phyloP scores from a whole-genome alignment of 2,113 vertebrate species.

The Apistogramma diplotaenia region DNA sequence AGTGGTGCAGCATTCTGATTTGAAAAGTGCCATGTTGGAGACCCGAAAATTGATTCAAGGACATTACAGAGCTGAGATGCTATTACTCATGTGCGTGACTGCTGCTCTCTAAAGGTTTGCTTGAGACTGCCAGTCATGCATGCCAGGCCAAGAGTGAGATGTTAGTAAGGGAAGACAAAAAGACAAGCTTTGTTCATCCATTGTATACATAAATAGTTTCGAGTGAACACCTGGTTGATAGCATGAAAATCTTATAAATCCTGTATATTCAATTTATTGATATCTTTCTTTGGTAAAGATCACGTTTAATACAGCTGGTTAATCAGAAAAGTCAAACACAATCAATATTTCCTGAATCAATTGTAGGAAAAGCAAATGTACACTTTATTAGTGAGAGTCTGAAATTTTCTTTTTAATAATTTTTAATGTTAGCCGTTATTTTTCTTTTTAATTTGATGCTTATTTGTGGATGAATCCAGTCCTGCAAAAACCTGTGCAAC shows the following conservation, averaged over 20 bases:
- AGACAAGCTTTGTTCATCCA: slow-evolving; percentile 2
- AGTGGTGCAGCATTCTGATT: background rate
- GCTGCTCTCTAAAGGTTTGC: slow-evolving; percentile 23
- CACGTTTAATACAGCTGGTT: background rate
- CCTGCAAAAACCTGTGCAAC: background rate
- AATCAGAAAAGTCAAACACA: background rate
- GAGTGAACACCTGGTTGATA: background rate
- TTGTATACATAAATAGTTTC: background rate
- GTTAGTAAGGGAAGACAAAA: slow-evolving; percentile 19
- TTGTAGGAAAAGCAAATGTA: background rate
- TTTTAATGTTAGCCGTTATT: background rate
- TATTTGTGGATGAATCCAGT: background rate
- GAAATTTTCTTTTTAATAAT: too few species aligned
- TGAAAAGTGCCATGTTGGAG: slow-evolving; percentile 31
- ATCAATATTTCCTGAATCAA: background rate
- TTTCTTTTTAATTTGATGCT: background rate
- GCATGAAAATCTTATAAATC: background rate
- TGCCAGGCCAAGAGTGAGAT: slow-evolving; percentile 12
- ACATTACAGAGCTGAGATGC: background rate
- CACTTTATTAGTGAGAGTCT: background rate
- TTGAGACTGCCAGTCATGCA: slow-evolving; percentile 20
- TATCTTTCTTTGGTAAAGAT: background rate
- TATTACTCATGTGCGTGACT: slow-evolving; percentile 24
- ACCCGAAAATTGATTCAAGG: slow-evolving; percentile 39
- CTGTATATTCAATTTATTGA: background rate